Percentiles rank a stretch among this genome's conserved stretches.
Conservation (phyloP, 2,888 invertebrate species). For the Volucella inflata region DNA sequence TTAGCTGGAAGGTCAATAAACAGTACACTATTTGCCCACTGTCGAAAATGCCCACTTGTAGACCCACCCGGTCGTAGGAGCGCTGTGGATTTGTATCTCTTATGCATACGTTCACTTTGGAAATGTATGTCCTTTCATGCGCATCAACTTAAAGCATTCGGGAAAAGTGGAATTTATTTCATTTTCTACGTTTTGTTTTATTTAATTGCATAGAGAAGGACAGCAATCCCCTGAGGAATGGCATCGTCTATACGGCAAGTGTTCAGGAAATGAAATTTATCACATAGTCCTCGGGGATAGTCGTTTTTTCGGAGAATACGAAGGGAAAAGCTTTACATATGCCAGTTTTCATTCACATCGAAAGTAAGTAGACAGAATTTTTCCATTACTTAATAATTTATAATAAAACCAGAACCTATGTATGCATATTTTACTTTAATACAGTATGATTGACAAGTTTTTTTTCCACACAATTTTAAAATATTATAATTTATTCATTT, state of each 20-base stretch:
- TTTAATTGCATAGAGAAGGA: slow-evolving; percentile 80
- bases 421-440: not conserved
- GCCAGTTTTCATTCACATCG: slow-evolving; percentile 99
- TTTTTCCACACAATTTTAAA: not conserved
- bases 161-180: slow-evolving; percentile 58
- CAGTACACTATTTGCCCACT: slow-evolving; percentile 9
- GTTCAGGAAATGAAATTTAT: slow-evolving; percentile 99
- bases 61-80: not conserved
- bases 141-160: slow-evolving; percentile 6
- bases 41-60: slow-evolving; percentile 11
- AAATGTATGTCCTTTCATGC: slow-evolving; percentile 9
- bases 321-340: slow-evolving; percentile 99
- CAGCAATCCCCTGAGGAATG: slow-evolving; percentile 93
- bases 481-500: not conserved
- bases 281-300: slow-evolving; percentile 97
- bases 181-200: slow-evolving; percentile 51
- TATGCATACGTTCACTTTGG: slow-evolving; percentile 39
- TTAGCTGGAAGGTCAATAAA: slow-evolving; percentile 55
- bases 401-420: slow-evolving; percentile 7
- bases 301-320: slow-evolving; percentile 98
- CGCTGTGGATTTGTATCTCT: not conserved
- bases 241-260: slow-evolving; percentile 99
- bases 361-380: slow-evolving; percentile 87
- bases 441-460: slow-evolving; percentile 12
- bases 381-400: slow-evolving; percentile 42